Evolutionary conservation across 2,797 vertebrate genomes (phyloP), one percentile per base, ranked within the genome.

Genomic region (Ataeniobius toweri): DNA sequence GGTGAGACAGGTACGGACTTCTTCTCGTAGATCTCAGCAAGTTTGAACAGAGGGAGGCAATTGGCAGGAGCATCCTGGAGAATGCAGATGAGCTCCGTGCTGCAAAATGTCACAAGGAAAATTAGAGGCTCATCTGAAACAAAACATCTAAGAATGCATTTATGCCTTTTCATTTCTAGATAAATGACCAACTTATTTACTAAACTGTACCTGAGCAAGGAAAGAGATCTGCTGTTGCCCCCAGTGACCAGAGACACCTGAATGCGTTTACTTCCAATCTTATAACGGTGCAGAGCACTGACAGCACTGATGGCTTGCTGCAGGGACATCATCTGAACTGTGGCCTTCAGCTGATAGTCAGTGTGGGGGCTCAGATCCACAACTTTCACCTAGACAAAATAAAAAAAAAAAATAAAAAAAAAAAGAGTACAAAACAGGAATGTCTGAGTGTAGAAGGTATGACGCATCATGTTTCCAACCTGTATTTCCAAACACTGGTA

Each of bases 311-410:
- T 97, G 0, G 98, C 98, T 92, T 99, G 97, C 89, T 98, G 97
- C 46, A 99, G 93, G 18, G 93, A 97, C 79, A 95, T 92, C 97
- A 99, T 98, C 89, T 97, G 97, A 81, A 99, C 89, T 2, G 95
- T 94, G 51, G 97, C 98, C 89, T 97, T 98, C 81, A 99, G 90
- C 89, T 99, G 98, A 88, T 99, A 99, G 91, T 99, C 98, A 0
- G 98, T 99, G 84, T 99, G 98, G 68, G 97, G 98, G 86, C 97
- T 98, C 69, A 99, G 97, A 83, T 99, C 98, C 53, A 99, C 95
- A 41, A 85, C 90, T 92, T 96, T 98, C 76, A 99, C 96, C 98
- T 99, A 67, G 44, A 90, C 71, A 39, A 56, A 26, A 81, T 3
- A 48, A 26, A 53, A 26, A 80, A 3, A 48, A 53, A 26, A 80